Evolutionary conservation across 2,113 vertebrate species (phyloP), one percentile per base, ranked within the genome.

Genomic region (Toxotes jaculatrix): DNA sequence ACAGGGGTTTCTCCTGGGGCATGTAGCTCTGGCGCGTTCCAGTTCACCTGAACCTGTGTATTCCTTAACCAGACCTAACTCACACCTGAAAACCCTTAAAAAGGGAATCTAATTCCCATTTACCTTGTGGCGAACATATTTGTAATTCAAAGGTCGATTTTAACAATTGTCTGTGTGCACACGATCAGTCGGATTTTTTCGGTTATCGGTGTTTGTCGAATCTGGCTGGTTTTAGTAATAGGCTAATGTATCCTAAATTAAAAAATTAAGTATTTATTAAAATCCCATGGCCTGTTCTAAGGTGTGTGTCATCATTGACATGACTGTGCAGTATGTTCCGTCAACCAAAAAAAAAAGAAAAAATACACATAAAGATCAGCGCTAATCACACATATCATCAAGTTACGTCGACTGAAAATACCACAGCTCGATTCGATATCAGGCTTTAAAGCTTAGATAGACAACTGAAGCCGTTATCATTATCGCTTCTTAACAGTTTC

Each of bases 261-360:
- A 5, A 4, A 56, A n/a, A 23, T 23, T 11, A 2, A 3, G 19
- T 21, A 21, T 51, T 21, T 9, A 21, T 21, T 21, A 2, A 19
- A 19, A 17, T 8, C 19, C n/a, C 2, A 9, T 9, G 19, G 21
- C 49, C 9, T 56, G 17, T 36, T 45, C 6, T 19, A 21, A 57
- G 47, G 73, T 47, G 78, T 59, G 31, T 14, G 64, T 17, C 31
- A 19, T 16, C 9, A 12, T 1, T 17, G 43, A 42, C 59, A 32
- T 71, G 66, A 77, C 80, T 55, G 56, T 51, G 68, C 81, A 77
- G 21, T 68, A 49, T 16, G 1, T 14, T 2, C 8, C 31, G 3
- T 8, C 5, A 2, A 3, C 31, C 16, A 31, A 3, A 0, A 57
- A 17, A 34, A 1, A 0, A n/a, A n/a, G n/a, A n/a, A n/a, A n/a